Evolutionary conservation across 2,888 invertebrate species (phyloP).

Genomic region (Nomada lathburiana): DNA sequence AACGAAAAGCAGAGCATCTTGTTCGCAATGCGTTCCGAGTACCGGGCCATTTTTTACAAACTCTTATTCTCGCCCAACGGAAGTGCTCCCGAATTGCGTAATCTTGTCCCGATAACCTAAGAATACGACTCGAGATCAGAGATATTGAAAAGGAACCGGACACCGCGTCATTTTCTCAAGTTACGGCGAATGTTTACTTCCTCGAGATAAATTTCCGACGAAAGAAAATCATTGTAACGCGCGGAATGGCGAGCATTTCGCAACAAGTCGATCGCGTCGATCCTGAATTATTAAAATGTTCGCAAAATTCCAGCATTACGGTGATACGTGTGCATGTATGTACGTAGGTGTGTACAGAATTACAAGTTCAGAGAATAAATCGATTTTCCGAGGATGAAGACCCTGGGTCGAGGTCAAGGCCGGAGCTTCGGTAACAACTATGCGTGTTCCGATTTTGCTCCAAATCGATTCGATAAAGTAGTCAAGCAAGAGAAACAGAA

Average conservation of each 20-base stretch:
- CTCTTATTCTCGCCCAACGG: neutral
- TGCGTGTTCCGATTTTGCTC: conserved; percentile 59
- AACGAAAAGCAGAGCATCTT: neutral
- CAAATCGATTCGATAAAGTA: conserved; percentile 56
- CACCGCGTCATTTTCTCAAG: conserved; percentile 30
- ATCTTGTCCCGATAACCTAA: conserved; percentile 20
- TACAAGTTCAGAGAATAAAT: conserved; percentile 70
- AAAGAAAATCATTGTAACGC: neutral
- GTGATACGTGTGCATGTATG: conserved; percentile 8
- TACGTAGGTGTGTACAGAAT: conserved; percentile 66
- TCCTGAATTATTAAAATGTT: conserved; percentile 60
- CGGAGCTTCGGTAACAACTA: conserved; percentile 66
- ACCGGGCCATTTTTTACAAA: neutral
- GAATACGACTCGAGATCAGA: conserved; percentile 10
- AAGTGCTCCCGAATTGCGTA: conserved; percentile 17
- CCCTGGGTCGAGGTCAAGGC: conserved; percentile 80
- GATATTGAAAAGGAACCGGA: conserved; percentile 15
- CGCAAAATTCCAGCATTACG: conserved; percentile 45
- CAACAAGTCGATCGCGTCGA: conserved; percentile 57
- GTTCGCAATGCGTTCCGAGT: neutral
- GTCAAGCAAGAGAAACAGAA: conserved; percentile 1
- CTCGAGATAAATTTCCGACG: conserved; percentile 16
- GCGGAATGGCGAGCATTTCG: conserved; percentile 7
- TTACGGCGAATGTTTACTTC: conserved; percentile 29
- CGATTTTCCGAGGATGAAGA: conserved; percentile 77